A percentile compares a stretch with the other conserved stretches of the same genome.
Evolutionary conservation across 2,797 vertebrate genomes (phyloP).

Genomic region (Morelia viridis): DNA sequence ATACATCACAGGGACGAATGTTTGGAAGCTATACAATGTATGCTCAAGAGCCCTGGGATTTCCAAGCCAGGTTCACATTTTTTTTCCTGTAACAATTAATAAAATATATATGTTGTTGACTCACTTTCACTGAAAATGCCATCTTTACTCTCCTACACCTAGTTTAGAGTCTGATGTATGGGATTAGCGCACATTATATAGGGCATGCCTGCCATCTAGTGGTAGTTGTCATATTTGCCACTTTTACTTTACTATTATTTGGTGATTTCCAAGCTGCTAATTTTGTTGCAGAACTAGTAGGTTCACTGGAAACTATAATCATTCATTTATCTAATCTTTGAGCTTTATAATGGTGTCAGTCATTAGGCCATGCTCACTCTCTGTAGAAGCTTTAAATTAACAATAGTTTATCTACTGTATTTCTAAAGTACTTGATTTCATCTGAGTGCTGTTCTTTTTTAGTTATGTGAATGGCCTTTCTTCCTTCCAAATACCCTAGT

Average conservation of each 20-base stretch:
- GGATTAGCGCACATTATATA: neutral
- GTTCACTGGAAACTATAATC: neutral
- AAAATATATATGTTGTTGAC: neutral
- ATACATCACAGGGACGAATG: neutral
- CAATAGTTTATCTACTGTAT: neutral
- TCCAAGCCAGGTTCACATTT: neutral
- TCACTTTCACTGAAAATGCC: neutral
- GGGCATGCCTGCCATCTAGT: slow-evolving; percentile 66
- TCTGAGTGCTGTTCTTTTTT: slow-evolving; percentile 1
- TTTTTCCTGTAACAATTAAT: neutral
- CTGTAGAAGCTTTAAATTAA: neutral
- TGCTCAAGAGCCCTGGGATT: neutral
- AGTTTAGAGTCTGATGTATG: neutral
- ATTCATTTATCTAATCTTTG: neutral
- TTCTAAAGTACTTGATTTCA: neutral
- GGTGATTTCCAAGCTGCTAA: neutral
- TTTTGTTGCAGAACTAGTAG: neutral
- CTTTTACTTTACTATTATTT: neutral
- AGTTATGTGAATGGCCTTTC: neutral
- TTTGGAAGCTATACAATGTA: neutral
- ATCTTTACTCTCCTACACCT: neutral
- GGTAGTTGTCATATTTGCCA: slow-evolving; percentile 53
- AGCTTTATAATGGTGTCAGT: neutral
- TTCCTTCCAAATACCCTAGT: neutral
- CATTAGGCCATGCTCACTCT: neutral